Evolutionary conservation across 2,797 vertebrate species (phyloP).

Genomic region (Muscicapa striata): DNA sequence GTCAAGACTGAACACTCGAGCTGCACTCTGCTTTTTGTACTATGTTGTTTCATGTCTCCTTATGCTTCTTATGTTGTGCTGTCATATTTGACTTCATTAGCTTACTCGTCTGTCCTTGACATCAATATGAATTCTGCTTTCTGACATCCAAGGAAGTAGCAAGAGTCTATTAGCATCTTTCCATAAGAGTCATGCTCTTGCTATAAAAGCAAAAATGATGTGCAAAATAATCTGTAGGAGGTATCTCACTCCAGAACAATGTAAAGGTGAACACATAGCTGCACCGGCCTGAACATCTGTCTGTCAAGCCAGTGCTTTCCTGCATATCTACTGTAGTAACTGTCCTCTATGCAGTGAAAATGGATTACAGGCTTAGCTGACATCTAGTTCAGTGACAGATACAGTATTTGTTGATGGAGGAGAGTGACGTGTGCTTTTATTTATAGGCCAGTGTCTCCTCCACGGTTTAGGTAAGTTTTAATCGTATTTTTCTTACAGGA

Average conservation of each 20-base stretch:
- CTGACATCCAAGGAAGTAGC: not conserved
- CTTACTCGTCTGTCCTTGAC: not conserved
- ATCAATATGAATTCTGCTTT: not conserved
- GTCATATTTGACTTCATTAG: constrained; percentile 38
- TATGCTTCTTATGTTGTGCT: constrained; percentile 9
- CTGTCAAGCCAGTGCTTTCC: constrained; percentile 31
- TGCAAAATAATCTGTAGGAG: not conserved
- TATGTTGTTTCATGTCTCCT: not conserved
- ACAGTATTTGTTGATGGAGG: not conserved
- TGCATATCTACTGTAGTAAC: not conserved
- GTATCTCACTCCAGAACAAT: not conserved
- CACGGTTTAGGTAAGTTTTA: constrained; percentile 4
- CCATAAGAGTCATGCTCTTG: not conserved
- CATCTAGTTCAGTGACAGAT: constrained; percentile 53
- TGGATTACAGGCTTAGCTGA: constrained; percentile 30
- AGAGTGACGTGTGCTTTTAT: constrained; percentile 23
- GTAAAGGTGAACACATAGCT: not conserved
- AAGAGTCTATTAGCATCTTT: not conserved
- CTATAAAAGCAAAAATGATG: not conserved
- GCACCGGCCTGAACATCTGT: not conserved
- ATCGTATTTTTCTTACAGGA: not conserved
- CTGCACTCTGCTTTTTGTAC: not conserved
- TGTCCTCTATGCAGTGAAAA: constrained; percentile 19
- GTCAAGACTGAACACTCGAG: not conserved
- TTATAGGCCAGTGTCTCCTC: constrained; percentile 14